Evolutionary conservation across 2,888 invertebrate genomes (phyloP), one percentile per base, ranked within the genome.

Genomic region (Podabrus alpinus): DNA sequence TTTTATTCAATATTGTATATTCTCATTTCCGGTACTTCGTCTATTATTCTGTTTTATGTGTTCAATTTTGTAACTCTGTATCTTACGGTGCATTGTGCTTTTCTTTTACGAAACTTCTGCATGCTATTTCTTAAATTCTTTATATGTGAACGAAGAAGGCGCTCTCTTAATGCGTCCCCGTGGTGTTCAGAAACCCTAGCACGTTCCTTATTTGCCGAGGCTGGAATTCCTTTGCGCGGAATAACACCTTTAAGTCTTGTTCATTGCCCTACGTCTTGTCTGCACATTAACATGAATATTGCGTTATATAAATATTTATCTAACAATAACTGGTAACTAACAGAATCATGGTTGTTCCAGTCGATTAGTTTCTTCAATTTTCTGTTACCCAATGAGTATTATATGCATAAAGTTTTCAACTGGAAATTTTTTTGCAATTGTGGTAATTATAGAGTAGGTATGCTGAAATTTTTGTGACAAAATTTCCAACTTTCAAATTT

Each of bases 91-190:
- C 75, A 75, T 74, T 75, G 74, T 77, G 68, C 70, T 71, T 73
- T 70, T 72, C 25, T 71, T 76, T 73, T 75, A 74, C 71, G 67
- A 62, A 71, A 74, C 74, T 77, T 77, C 74, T 74, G 68, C 71
- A 66, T 76, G 72, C 74, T 78, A 74, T 73, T 76, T 73, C 76
- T 79, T 80, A 79, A 80, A 80, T 79, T 80, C 79, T 79, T 79
- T 80, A 80, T 81, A 77, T 80, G 76, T 76, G 75, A 77, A 76
- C 71, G 60, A 71, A 77, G 73, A 69, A 45, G 45, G n/a, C 71
- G 76, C 77, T 69, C 77, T 69, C 72, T 79, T 80, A 81, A 81
- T 81, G 80, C 73, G 79, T 81, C 80, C 81, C 80, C 74, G 72
- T 76, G 77, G 80, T 79, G 76, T 73, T 78, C 76, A 73, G 78